Base-by-base conservation (phyloP, 2,113 vertebrate genomes). In the Salvelinus fontinalis region DNA sequence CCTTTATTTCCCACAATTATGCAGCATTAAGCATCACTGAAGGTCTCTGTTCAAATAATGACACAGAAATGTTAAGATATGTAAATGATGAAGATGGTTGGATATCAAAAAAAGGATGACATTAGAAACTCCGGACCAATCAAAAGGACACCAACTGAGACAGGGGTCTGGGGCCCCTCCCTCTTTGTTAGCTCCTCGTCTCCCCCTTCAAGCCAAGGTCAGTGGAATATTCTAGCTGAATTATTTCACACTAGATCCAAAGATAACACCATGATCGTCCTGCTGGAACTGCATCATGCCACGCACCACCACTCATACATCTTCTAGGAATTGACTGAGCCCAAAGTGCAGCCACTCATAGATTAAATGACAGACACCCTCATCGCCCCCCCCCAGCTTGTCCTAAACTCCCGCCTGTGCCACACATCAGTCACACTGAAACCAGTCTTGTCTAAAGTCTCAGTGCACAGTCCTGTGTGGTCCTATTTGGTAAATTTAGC, bases 141-240 rank as follows among this genome's bases (percentile, higher is more conserved):
- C 39, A 44, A 44, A 39, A 39, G 34, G 34, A 39, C 34, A 39
- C 51, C 51, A 18, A 13, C 51, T 57, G 12, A 67, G 16, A 44
- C 16, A 5, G 34, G 34, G 34, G 34, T 9, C 34, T 39, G 34
- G 34, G 34, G 34, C 34, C 7, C 34, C 9, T 8, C 13, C 7
- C 9, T 18, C 34, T 65, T 3, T 59, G 27, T 72, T 67, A 20
- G n/a, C 1, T 16, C n/a, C 26, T 57, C 64, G 22, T 24, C 60
- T n/a, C 44, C 39, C 67, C 39, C 13, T 18, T 71, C 62, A 67
- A 62, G 34, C 18, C 51, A 67, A 76, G 68, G 74, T 79, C 67
- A 74, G 65, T 22, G 29, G 69, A 75, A 84, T 64, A 70, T 76
- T 65, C 62, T 75, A 8, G 59, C 11, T 64, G n/a, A 70, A 73